These are phyloP conservation scores for Apus apus DNA, from an alignment of 2,113 vertebrate species.

Conservation along the genomic window DNA sequence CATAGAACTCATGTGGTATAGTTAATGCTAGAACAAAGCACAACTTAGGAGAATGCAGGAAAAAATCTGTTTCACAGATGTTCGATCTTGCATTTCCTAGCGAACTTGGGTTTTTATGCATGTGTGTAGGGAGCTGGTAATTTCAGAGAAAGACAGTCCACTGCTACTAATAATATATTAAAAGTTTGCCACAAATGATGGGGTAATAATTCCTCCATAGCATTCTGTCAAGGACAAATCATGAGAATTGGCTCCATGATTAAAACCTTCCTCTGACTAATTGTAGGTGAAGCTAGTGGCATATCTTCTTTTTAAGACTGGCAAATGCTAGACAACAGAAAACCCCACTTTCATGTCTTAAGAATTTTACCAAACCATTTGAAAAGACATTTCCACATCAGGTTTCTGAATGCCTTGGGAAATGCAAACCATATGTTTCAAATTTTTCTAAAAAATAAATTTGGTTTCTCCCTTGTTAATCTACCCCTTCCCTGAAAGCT, in stretches of 20 bases:
- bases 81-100: background rate
- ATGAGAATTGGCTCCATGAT: background rate
- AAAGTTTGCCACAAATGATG: background rate
- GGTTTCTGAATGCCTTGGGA: background rate
- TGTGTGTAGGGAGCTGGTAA: background rate
- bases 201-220: background rate
- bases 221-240: background rate
- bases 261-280: background rate
- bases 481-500: background rate
- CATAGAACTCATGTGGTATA: background rate
- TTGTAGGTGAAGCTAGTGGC: background rate
- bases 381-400: background rate
- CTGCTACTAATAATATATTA: background rate
- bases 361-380: background rate
- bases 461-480: background rate
- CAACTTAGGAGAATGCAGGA: background rate
- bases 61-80: slow-evolving; percentile 8
- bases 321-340: background rate
- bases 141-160: background rate
- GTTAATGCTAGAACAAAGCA: background rate
- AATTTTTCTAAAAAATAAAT: background rate
- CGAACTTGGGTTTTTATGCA: background rate
- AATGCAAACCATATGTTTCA: background rate
- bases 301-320: background rate
- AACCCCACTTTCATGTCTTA: background rate